phyloP scores from a whole-genome alignment of 2,113 vertebrate genomes.

The Chaetops frenatus region DNA sequence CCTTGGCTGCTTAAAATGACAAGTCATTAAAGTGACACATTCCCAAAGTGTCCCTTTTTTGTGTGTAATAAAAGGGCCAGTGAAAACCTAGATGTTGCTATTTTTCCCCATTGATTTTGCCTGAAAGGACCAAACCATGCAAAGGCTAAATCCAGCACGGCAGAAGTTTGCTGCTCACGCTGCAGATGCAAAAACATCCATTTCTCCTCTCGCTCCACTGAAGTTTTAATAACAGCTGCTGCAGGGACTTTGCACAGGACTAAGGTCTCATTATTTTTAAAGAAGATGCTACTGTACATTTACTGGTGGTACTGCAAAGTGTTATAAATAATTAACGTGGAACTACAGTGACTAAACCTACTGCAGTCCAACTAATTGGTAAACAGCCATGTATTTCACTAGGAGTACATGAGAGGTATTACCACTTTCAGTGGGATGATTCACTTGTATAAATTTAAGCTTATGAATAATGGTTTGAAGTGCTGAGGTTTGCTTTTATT shows the following conservation, averaged over 20 bases:
- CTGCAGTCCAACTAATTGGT: slow-evolving; percentile 39
- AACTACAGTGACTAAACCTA: not conserved
- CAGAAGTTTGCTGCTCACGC: not conserved
- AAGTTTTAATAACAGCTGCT: slow-evolving; percentile 42
- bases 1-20: not conserved
- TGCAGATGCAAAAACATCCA: not conserved
- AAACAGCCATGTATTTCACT: slow-evolving; percentile 20
- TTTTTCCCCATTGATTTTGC: slow-evolving; percentile 38
- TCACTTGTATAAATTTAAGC: not conserved
- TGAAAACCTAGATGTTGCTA: not conserved
- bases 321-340: slow-evolving; percentile 43
- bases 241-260: slow-evolving; percentile 16
- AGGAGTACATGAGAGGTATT: not conserved
- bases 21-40: slow-evolving; percentile 1
- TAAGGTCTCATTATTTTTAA: slow-evolving; percentile 37
- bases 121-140: not conserved
- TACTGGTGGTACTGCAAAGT: not conserved
- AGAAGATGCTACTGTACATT: slow-evolving; percentile 19
- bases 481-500: not conserved
- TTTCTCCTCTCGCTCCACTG: slow-evolving; percentile 29
- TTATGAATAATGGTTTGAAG: not conserved
- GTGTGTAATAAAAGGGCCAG: not conserved
- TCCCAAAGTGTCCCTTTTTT: not conserved
- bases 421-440: not conserved
- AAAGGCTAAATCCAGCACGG: not conserved